A percentile compares a stretch with the other conserved stretches of the same genome.
Evolutionary conservation across 1,140 invertebrate species (phyloP).

Genomic region (Carposina sasakii): DNA sequence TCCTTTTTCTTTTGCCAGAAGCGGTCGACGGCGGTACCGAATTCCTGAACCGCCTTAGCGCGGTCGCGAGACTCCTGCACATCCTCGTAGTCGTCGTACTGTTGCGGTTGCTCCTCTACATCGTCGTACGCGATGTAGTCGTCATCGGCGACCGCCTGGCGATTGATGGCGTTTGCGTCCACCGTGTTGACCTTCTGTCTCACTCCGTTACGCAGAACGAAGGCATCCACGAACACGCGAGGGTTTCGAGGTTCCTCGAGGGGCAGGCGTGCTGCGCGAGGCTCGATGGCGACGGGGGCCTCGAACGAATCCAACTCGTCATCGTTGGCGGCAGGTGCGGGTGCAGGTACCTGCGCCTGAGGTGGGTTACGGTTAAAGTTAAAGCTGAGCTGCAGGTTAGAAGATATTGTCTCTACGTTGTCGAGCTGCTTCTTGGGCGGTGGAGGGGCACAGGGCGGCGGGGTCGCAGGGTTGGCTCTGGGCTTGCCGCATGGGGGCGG

Average conservation of each 20-base stretch:
- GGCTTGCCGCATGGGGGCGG: slow-evolving; percentile 40
- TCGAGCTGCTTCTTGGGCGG: slow-evolving; percentile 35
- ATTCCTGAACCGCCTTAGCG: slow-evolving; percentile 46
- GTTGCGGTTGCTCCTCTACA: slow-evolving; percentile 36
- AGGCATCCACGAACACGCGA: slow-evolving; percentile 65
- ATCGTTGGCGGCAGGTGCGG: slow-evolving; percentile 20
- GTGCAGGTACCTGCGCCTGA: slow-evolving; percentile 28
- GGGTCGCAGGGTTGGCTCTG: slow-evolving; percentile 43
- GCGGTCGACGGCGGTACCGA: slow-evolving; percentile 52
- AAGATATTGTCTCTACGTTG: slow-evolving; percentile 49
- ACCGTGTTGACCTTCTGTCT: slow-evolving; percentile 51
- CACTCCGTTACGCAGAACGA: slow-evolving; percentile 60
- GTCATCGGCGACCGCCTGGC: slow-evolving; percentile 31
- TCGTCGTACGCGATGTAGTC: slow-evolving; percentile 57
- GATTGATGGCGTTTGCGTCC: slow-evolving; percentile 49
- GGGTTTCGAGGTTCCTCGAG: slow-evolving; percentile 40
- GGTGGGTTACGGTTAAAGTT: slow-evolving; percentile 46
- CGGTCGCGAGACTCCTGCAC: slow-evolving; percentile 53
- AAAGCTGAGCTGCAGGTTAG: slow-evolving; percentile 52
- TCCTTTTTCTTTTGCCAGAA: slow-evolving; percentile 54
- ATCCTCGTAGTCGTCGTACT: slow-evolving; percentile 58
- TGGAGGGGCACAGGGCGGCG: slow-evolving; percentile 41
- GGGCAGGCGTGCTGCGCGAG: slow-evolving; percentile 44
- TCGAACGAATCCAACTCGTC: slow-evolving; percentile 23
- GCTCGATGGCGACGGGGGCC: slow-evolving; percentile 34